Percentiles rank a stretch among this genome's conserved stretches.
These are phyloP conservation scores for Drosophila falleni DNA, from an alignment of 2,888 invertebrate genomes.

Conservation along the genomic window DNA sequence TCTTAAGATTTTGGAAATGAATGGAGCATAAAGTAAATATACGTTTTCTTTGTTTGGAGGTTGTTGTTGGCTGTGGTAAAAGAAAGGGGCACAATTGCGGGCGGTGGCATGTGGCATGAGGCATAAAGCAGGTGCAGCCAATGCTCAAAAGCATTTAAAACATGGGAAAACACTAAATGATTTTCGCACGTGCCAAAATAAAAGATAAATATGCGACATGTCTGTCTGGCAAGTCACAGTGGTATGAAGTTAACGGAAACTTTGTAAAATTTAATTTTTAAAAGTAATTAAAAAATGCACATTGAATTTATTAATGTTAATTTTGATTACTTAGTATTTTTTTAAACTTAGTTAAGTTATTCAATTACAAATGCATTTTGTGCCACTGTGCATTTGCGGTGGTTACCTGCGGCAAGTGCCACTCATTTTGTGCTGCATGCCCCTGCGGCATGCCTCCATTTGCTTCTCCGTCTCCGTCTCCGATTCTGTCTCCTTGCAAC, in stretches of 20 bases:
- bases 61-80: neutral
- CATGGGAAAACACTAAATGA: conserved; percentile 56
- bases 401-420: conserved; percentile 44
- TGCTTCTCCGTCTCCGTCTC: neutral
- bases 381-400: conserved; percentile 9
- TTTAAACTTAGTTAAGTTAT: neutral
- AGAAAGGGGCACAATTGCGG: neutral
- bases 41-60: neutral
- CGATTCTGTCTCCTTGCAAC: neutral
- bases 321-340: neutral
- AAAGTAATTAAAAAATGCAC: neutral
- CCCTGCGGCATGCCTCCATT: conserved; percentile 2
- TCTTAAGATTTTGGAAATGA: neutral
- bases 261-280: neutral
- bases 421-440: conserved; percentile 41
- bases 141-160: conserved; percentile 48
- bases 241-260: neutral
- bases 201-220: conserved; percentile 2
- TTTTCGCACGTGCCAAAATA: conserved; percentile 46
- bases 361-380: neutral
- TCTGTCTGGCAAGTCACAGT: conserved; percentile 20
- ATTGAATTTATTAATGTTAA: neutral
- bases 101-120: neutral
- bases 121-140: conserved; percentile 39
- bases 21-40: neutral